These are phyloP conservation scores for Clepsis dumicolana DNA, from an alignment of 2,888 invertebrate species.

Conservation along the genomic window DNA sequence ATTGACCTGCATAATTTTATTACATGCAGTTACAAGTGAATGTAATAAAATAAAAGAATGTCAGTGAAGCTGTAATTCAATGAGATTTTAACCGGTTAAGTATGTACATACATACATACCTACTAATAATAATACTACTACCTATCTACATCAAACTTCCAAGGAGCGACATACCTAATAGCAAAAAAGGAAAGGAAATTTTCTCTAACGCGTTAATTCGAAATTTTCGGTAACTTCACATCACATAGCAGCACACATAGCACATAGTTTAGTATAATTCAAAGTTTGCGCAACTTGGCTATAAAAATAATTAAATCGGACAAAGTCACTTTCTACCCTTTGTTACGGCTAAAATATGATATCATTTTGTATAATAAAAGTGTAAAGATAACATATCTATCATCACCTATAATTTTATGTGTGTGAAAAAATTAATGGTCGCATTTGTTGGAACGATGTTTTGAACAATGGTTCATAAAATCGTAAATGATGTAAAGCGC, in stretches of 20 bases:
- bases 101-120: no score
- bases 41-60: background rate
- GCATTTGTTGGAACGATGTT: background rate
- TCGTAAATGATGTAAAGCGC: slow-evolving; percentile 1
- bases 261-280: background rate
- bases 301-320: slow-evolving; percentile 9
- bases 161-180: background rate
- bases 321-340: slow-evolving; percentile 15
- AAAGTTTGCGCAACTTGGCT: slow-evolving; percentile 10
- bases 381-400: slow-evolving; percentile 8
- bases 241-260: background rate
- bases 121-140: no score
- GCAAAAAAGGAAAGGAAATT: background rate
- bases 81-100: background rate
- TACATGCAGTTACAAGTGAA: background rate
- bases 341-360: slow-evolving; percentile 11
- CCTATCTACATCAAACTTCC: background rate
- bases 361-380: slow-evolving; percentile 27
- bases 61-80: background rate
- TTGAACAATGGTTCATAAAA: slow-evolving; percentile 5
- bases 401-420: slow-evolving; percentile 14
- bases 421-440: slow-evolving; percentile 13
- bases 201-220: background rate
- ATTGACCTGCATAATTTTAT: background rate
- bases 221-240: background rate